These are phyloP conservation scores for Catonia carolina DNA, from an alignment of 2,888 invertebrate species.

Conservation along the genomic window DNA sequence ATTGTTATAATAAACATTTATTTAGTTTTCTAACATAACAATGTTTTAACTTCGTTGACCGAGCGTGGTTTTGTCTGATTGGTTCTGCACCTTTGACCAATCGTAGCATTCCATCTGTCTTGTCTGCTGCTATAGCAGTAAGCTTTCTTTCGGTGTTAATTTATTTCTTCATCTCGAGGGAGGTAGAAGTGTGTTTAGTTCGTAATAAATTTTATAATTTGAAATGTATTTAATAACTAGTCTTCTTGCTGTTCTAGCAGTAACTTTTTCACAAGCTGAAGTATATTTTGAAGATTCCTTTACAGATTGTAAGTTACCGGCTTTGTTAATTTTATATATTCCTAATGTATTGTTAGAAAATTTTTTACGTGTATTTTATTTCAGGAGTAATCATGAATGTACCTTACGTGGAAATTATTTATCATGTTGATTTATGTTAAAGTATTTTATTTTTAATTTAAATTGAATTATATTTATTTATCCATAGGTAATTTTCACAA, in stretches of 20 bases:
- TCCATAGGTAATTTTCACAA: too few relatives aligned
- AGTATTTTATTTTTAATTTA: too few relatives aligned
- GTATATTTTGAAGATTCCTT: constrained; percentile 76
- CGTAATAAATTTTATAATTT: background rate
- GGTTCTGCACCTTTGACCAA: constrained; percentile 45
- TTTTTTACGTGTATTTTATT: too few relatives aligned
- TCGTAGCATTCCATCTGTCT: constrained; percentile 63
- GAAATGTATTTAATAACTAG: constrained; percentile 13
- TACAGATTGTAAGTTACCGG: constrained; percentile 60
- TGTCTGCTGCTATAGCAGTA: constrained; percentile 34
- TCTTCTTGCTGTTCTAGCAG: constrained; percentile 19
- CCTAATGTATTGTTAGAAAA: background rate
- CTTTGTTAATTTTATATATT: constrained; percentile 7
- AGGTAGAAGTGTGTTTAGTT: constrained; percentile 31
- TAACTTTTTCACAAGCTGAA: constrained; percentile 46
- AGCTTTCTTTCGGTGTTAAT: constrained; percentile 18
- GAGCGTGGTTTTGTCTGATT: constrained; percentile 23
- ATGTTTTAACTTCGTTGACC: constrained; percentile 10
- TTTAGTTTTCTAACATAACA: too few relatives aligned
- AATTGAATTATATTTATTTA: too few relatives aligned
- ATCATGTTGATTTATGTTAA: too few relatives aligned
- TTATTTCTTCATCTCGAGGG: constrained; percentile 23
- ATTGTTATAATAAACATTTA: too few relatives aligned
- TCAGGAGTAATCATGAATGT: too few relatives aligned
- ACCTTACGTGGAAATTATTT: too few relatives aligned